phyloP scores from a whole-genome alignment of 2,888 invertebrate species.

The Lordiphosa fenestrarum region DNA sequence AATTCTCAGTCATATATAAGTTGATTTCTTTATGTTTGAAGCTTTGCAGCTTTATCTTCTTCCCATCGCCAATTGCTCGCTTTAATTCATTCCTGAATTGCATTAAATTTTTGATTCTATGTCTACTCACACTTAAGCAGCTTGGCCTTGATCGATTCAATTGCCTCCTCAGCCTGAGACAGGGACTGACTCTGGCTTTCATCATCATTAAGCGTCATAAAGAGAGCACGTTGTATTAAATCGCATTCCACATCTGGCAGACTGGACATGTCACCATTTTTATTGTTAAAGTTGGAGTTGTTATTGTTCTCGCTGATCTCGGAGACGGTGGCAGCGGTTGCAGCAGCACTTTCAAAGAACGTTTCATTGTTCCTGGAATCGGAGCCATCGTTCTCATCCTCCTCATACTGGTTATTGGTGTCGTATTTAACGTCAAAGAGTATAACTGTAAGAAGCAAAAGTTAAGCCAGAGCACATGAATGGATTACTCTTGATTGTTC shows the following conservation, averaged over 20 bases:
- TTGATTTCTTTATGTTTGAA: too few species aligned
- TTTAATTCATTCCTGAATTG: too few species aligned
- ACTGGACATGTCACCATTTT: conserved; percentile 43
- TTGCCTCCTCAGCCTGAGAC: conserved; percentile 26
- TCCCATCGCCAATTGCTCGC: too few species aligned
- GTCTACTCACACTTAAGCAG: conserved; percentile 34
- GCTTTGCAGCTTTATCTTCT: too few species aligned
- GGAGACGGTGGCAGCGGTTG: conserved; percentile 4
- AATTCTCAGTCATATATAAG: too few species aligned
- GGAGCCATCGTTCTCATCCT: conserved; percentile 66
- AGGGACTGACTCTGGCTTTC: conserved; percentile 13
- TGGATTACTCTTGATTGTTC: fast-evolving
- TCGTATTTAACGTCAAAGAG: conserved; percentile 65
- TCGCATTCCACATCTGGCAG: conserved; percentile 49
- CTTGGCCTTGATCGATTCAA: conserved; percentile 41
- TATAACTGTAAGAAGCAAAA: conserved; percentile 39
- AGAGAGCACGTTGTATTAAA: conserved; percentile 64
- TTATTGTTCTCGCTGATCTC: conserved; percentile 55
- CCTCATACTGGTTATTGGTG: conserved; percentile 60
- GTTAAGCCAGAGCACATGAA: background rate
- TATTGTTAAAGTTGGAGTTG: conserved; percentile 56
- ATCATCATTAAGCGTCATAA: conserved; percentile 59
- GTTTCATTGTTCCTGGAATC: conserved; percentile 66
- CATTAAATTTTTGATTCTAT: too few species aligned
- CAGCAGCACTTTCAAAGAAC: conserved; percentile 51